Conservation (phyloP, 2,113 vertebrate genomes). For the Mastomys coucha region DNA sequence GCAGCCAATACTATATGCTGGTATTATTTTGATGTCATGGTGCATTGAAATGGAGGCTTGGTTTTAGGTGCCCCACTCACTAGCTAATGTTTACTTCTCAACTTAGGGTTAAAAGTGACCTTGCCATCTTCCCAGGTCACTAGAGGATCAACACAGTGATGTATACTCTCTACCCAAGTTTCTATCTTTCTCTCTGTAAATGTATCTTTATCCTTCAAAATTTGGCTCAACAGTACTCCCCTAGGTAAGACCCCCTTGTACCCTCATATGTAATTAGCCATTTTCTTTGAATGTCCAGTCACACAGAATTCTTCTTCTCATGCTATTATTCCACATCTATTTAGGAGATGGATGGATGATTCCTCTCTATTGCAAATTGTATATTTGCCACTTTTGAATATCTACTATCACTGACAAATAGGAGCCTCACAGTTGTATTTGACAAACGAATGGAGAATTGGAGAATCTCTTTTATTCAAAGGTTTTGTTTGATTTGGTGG, state of each 20-base stretch:
- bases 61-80: not conserved
- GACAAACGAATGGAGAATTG: not conserved
- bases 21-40: not conserved
- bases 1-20: not conserved
- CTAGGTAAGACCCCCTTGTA: too few species aligned
- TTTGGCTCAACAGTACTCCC: not conserved
- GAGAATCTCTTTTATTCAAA: not conserved
- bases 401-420: not conserved
- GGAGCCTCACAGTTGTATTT: not conserved
- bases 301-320: not conserved
- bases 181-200: not conserved
- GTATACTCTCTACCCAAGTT: accelerated
- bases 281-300: not conserved
- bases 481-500: not conserved
- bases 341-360: not conserved
- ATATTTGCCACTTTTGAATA: not conserved
- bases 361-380: not conserved
- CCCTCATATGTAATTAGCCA: too few species aligned
- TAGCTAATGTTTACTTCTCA: not conserved
- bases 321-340: not conserved
- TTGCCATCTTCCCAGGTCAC: not conserved
- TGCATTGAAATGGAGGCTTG: not conserved
- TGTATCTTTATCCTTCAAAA: not conserved
- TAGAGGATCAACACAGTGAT: not conserved
- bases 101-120: not conserved